Evolutionary conservation across 2,888 invertebrate genomes (phyloP).

Genomic region (Troglohyphantes excavatus): DNA sequence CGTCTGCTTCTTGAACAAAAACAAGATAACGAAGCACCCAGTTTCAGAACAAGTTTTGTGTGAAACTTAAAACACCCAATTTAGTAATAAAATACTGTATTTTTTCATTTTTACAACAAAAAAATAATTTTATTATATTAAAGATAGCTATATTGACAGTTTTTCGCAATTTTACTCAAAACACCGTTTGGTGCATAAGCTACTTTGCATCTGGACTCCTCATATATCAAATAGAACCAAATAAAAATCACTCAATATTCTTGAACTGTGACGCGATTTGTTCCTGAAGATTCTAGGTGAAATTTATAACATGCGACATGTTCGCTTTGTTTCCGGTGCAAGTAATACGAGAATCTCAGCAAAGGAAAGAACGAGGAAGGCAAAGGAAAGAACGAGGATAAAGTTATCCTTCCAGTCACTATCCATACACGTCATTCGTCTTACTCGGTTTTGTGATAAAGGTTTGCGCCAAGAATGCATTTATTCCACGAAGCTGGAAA

Average conservation of each 20-base stretch:
- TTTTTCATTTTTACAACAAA: too few species aligned
- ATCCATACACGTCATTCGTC: slow-evolving; percentile 5
- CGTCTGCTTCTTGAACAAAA: too few species aligned
- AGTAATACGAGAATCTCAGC: not conserved
- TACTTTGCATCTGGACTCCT: not conserved
- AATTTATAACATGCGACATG: not conserved
- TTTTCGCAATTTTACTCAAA: too few species aligned
- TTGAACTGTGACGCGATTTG: not conserved
- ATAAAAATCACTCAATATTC: not conserved
- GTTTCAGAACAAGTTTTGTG: too few species aligned
- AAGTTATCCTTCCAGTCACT: not conserved
- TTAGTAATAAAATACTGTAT: too few species aligned
- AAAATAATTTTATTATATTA: too few species aligned
- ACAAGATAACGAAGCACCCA: too few species aligned
- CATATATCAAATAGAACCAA: not conserved
- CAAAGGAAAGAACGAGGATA: not conserved
- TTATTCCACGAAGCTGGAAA: not conserved
- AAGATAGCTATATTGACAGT: too few species aligned
- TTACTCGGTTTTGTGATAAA: not conserved
- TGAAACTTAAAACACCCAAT: too few species aligned
- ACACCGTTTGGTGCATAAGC: too few species aligned
- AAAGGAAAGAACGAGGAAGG: not conserved
- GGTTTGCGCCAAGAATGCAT: not conserved
- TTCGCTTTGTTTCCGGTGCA: not conserved
- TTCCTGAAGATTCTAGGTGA: not conserved